phyloP scores from a whole-genome alignment of 1,140 invertebrate species.

The Dolichoris vasculosae region DNA sequence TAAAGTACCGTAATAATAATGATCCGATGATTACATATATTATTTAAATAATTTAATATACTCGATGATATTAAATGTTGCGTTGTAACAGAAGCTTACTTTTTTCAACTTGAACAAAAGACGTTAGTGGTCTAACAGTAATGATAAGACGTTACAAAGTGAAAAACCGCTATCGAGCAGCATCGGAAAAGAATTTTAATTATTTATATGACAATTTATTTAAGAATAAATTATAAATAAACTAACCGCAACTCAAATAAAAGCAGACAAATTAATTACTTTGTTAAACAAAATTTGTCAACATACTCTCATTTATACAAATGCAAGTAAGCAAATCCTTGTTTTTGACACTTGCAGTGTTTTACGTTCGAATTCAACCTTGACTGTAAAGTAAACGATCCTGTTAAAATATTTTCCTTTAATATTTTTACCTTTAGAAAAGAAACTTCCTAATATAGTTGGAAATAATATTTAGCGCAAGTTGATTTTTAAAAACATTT shows the following conservation, averaged over 20 bases:
- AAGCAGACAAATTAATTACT: not conserved
- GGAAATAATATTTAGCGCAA: not conserved
- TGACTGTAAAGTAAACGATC: not conserved
- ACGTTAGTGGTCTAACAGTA: not conserved
- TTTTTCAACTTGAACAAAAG: not conserved
- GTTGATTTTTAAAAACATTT: too few relatives aligned
- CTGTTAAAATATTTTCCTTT: not conserved
- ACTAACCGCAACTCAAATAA: not conserved
- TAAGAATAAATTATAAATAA: not conserved
- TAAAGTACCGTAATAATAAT: too few relatives aligned
- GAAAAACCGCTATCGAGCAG: not conserved
- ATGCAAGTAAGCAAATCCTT: not conserved
- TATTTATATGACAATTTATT: not conserved
- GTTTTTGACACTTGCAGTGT: not conserved
- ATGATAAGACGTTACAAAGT: not conserved
- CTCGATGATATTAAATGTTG: not conserved
- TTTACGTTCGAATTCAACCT: not conserved
- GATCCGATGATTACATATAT: not conserved
- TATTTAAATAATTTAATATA: not conserved
- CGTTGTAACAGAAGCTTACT: not conserved
- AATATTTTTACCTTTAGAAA: not conserved
- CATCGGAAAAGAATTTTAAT: slow-evolving; percentile 30
- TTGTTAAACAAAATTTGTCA: not conserved
- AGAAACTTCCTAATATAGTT: not conserved
- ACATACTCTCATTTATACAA: not conserved